Percentiles rank a stretch among this genome's conserved stretches.
These are phyloP conservation scores for Gnatocerus cornutus DNA, from an alignment of 2,888 invertebrate species.

Conservation along the genomic window DNA sequence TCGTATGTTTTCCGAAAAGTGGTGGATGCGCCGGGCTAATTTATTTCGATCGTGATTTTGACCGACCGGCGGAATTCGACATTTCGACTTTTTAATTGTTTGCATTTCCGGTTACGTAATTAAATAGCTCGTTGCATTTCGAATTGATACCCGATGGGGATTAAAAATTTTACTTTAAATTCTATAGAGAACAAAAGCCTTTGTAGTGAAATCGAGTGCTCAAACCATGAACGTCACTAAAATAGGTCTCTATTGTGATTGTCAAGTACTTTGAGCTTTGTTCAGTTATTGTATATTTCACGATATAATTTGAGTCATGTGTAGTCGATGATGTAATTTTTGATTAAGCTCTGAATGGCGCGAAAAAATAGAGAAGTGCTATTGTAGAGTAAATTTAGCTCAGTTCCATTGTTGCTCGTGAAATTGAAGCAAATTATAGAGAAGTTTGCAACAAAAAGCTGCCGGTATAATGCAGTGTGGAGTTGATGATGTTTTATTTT, in stretches of 20 bases:
- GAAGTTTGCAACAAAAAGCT: neutral
- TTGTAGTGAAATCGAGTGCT: neutral
- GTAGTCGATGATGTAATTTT: neutral
- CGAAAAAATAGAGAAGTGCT: neutral
- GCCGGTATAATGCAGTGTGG: neutral
- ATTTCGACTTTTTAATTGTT: neutral
- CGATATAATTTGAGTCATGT: neutral
- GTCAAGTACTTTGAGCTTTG: neutral
- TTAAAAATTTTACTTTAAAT: neutral
- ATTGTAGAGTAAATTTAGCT: neutral
- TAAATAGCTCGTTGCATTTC: neutral
- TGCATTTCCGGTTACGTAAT: neutral
- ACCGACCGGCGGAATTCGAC: too few relatives aligned
- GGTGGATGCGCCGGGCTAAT: conserved; percentile 8
- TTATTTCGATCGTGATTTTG: neutral
- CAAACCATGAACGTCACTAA: neutral
- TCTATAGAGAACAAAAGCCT: conserved; percentile 1
- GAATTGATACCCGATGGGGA: neutral
- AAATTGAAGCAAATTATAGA: neutral
- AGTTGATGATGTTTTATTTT: neutral
- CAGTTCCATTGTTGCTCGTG: neutral
- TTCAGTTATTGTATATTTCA: conserved; percentile 2
- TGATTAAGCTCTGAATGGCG: neutral
- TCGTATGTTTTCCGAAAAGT: neutral
- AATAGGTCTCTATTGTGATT: neutral